phyloP scores from a whole-genome alignment of 2,113 vertebrate species.

The Sinocyclocheilus anophthalmus region DNA sequence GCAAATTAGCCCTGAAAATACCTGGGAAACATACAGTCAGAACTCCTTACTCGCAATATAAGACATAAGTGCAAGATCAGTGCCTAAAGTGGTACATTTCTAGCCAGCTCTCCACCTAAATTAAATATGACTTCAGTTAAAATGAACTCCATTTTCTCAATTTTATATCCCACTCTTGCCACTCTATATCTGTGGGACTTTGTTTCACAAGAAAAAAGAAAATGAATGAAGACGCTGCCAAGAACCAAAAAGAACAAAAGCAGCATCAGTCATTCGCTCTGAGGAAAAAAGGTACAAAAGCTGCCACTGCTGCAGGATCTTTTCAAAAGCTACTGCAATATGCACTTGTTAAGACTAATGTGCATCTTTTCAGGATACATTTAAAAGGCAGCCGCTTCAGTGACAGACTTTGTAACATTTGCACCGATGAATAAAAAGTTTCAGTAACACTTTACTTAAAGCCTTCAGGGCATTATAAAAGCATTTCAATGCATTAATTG shows the following conservation, averaged over 20 bases:
- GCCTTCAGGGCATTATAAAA: no score
- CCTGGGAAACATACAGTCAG: neutral
- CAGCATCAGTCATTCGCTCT: neutral
- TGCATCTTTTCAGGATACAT: neutral
- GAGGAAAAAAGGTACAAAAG: neutral
- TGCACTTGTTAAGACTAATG: neutral
- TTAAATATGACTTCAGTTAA: neutral
- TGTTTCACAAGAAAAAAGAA: neutral
- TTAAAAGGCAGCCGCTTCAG: no score
- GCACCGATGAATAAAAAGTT: no score
- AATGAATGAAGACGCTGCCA: neutral
- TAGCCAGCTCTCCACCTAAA: neutral
- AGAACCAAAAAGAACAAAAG: neutral
- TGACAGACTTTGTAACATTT: no score
- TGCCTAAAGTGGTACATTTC: neutral
- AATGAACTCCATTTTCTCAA: constrained; percentile 1
- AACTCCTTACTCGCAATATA: neutral
- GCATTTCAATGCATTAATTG: no score
- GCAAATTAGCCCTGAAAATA: neutral
- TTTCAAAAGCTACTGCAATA: neutral
- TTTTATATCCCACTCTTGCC: neutral
- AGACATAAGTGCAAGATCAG: neutral
- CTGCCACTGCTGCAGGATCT: neutral
- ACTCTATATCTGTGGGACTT: neutral
- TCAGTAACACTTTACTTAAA: no score